Base-by-base conservation (phyloP, 2,888 invertebrate species). In the Scaptomyza parva region DNA sequence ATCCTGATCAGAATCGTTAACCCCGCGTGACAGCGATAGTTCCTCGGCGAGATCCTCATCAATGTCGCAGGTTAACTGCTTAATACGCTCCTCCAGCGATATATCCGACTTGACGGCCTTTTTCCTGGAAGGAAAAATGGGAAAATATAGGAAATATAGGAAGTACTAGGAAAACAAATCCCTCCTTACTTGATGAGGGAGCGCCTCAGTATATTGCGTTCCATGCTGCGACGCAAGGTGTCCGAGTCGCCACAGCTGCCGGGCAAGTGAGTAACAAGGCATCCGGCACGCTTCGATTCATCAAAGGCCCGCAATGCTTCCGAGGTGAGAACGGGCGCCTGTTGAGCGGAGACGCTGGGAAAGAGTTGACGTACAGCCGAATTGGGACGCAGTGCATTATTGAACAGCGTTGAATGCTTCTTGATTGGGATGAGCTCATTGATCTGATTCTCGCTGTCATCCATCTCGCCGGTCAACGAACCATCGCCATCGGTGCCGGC, bases 311-410 rank as follows among this genome's bases (percentile, higher is more conserved):
- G 93, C 53, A 96, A 90, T n/a, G 95, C 95, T 91, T 96, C 96
- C 12, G 95, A 94, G 12, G 96, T 96, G 54, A 95, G 68, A 94
- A 92, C 89, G 91, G 93, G 90, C 8, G 90, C 85, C 37, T 95
- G 95, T 9, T 96, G 96, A 2, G 94, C 93, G 33, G 86, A 86
- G 28, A 94, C 93, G 82, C 94, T 94, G 20, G 96, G 96, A 90
- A 97, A 97, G 52, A 97, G 92, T 88, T 97, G 97, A 58, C 96
- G 93, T 7, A 97, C 96, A 3, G 97, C 97, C 0, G 97, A 97
- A 90, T 96, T 96, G 6, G 96, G 92, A 51, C 92, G 88, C 58
- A 91, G 68, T 11, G 91, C 91, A 66, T 92, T 92, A 63, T 91
- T 91, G 67, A 92, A 92, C 5, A 92, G 79, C 17, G 91, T 91